Percentiles rank a stretch among this genome's conserved stretches.
phyloP scores from a whole-genome alignment of 2,113 vertebrate species.

The Platichthys flesus region DNA sequence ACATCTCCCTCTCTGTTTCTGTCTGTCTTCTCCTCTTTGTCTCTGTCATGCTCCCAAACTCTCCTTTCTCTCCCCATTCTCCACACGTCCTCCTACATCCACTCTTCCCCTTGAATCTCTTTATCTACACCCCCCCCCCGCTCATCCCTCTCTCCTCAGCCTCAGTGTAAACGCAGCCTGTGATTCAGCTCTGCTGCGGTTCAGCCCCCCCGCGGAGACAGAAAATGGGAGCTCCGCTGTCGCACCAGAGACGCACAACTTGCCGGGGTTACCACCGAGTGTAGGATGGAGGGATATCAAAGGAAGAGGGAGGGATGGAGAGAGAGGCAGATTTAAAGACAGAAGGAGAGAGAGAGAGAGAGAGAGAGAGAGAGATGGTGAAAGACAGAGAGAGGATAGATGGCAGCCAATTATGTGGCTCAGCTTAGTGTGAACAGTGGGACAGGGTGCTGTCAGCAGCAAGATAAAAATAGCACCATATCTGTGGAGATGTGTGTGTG shows the following conservation, averaged over 20 bases:
- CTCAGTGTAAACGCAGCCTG: constrained; percentile 53
- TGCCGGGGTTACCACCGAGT: not conserved
- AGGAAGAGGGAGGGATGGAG: constrained; percentile 1
- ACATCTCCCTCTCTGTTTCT: not conserved
- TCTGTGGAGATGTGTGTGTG: constrained; percentile 14
- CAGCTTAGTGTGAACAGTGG: constrained; percentile 71
- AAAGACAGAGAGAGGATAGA: constrained; percentile 48
- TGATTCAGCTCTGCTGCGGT: constrained; percentile 29
- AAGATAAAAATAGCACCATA: constrained; percentile 65
- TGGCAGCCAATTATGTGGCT: constrained; percentile 71
- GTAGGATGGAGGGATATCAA: constrained; percentile 15
- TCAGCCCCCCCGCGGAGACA: constrained; percentile 28
- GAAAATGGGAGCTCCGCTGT: constrained; percentile 46
- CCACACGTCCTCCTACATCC: not conserved
- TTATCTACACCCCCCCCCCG: not conserved
- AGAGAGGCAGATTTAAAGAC: constrained; percentile 17
- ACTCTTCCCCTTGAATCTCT: not conserved
- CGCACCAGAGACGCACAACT: constrained; percentile 14
- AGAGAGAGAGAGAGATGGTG: not conserved
- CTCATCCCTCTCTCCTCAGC: not conserved
- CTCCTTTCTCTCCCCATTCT: not conserved
- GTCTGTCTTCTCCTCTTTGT: constrained; percentile 8
- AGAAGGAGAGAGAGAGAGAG: not conserved
- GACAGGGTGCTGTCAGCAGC: constrained; percentile 56
- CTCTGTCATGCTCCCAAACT: not conserved